phyloP scores from a whole-genome alignment of 2,113 vertebrate genomes.

The Gobius niger region DNA sequence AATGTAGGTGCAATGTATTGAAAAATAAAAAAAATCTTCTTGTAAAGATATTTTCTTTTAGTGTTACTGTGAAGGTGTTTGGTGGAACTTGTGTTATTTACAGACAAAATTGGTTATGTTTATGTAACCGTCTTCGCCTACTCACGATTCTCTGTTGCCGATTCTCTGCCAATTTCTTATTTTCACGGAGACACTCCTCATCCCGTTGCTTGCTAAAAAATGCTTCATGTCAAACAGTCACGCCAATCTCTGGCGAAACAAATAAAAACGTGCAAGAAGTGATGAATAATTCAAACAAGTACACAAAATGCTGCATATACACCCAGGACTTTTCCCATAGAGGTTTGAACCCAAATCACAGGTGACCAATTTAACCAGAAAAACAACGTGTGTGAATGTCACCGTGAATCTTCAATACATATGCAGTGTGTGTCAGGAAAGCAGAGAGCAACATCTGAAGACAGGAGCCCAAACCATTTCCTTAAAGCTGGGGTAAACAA shows the following conservation, averaged over 20 bases:
- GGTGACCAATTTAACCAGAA: not conserved
- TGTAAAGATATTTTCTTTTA: not conserved
- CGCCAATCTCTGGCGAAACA: constrained; percentile 2
- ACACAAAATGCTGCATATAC: not conserved
- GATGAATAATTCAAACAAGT: constrained; percentile 26
- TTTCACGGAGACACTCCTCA: not conserved
- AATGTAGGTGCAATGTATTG: not conserved
- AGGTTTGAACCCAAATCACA: constrained; percentile 1
- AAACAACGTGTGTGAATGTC: not conserved
- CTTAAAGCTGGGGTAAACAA: too few species aligned
- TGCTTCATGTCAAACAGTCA: constrained; percentile 15
- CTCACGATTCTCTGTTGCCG: constrained; percentile 7
- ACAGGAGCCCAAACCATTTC: too few species aligned
- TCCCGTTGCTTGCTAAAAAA: not conserved
- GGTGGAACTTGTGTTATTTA: not conserved
- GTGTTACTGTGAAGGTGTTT: not conserved
- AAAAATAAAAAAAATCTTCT: not conserved
- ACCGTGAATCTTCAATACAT: not conserved
- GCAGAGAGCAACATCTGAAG: not conserved
- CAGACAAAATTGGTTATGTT: constrained; percentile 3
- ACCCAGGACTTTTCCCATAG: not conserved
- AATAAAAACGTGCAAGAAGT: not conserved
- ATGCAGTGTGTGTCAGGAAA: not conserved
- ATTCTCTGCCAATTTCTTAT: constrained; percentile 8
- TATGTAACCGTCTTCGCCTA: constrained; percentile 18